Evolutionary conservation across 1,140 invertebrate species (phyloP).

Genomic region (Araneus ventricosus): DNA sequence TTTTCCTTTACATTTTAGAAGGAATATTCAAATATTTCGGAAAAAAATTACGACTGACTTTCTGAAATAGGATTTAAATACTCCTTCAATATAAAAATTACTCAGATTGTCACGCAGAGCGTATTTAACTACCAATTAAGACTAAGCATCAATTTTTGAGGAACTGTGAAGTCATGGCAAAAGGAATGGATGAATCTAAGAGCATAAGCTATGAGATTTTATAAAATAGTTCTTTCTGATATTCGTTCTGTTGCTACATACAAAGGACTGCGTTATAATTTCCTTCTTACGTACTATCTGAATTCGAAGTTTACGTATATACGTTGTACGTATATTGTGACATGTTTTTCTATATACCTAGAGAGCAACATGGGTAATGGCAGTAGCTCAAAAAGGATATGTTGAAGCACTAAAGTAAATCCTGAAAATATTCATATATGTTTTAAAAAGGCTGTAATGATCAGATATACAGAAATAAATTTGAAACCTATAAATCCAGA

Average conservation of each 20-base stretch:
- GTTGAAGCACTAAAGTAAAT: conserved; percentile 39
- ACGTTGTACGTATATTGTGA: conserved; percentile 74
- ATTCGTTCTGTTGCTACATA: conserved; percentile 1
- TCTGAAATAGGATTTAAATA: neutral
- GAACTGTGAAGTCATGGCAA: neutral
- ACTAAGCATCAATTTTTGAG: neutral
- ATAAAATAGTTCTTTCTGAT: conserved; percentile 31
- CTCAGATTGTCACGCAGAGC: conserved; percentile 65
- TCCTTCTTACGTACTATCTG: conserved; percentile 46
- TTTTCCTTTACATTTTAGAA: too few relatives aligned
- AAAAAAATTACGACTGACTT: neutral
- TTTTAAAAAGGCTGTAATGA: conserved; percentile 44
- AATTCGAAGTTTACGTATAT: conserved; percentile 71
- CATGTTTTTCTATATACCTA: conserved; percentile 48
- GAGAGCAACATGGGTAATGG: conserved; percentile 60
- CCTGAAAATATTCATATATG: conserved; percentile 2
- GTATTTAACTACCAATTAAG: conserved; percentile 37
- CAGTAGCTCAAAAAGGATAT: conserved; percentile 64
- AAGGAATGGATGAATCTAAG: neutral
- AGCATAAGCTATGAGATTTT: conserved; percentile 5
- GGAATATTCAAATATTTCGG: neutral
- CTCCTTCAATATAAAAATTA: conserved; percentile 28
- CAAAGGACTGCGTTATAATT: conserved; percentile 15
- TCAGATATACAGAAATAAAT: neutral
- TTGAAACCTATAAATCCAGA: neutral